Evolutionary conservation across 2,888 invertebrate genomes (phyloP), one percentile per base, ranked within the genome.

Genomic region (Elaeidobius kamerunicus): DNA sequence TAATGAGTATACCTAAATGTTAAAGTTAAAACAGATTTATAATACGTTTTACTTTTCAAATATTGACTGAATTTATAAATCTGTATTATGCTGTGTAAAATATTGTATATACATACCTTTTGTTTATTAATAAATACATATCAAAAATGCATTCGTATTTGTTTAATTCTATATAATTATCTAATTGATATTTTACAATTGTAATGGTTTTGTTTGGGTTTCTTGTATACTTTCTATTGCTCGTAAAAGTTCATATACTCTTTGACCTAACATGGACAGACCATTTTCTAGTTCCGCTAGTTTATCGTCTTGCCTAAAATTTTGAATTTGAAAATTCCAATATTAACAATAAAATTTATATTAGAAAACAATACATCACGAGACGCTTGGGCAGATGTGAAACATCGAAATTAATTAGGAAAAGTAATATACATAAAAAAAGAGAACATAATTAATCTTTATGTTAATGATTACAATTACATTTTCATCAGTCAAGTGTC

Each of bases 241-340:
- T 27, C 20, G 16, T 19, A 58, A 4, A 6, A 58, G 43, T 5
- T 55, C 55, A 1, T 52, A 41, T 2, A 58, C 50, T 19, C 47
- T 40, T 14, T 55, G 39, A 12, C 52, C 55, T 15, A 58, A 39
- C 50, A 32, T 32, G 3, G 43, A 38, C 3, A 58, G 38, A 30
- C 52, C 50, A 41, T 58, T 63, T 20, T 65, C 60, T 56, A 63
- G 60, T 51, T 55, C 42, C n/a, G 69, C 66, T 34, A 72, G 43
- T 54, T 67, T 67, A 42, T 68, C 64, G 59, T 70, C 69, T 63
- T 71, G 72, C 15, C 70, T 70, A 42, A 46, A 64, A 64, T 30
- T n/a, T 30, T n/a, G n/a, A n/a, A n/a, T n/a, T n/a, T n/a, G n/a
- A n/a, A n/a, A n/a, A n/a, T n/a, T n/a, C n/a, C n/a, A n/a, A n/a